These are phyloP conservation scores for Chaenogobius annularis DNA, from an alignment of 2,113 vertebrate genomes.

Conservation along the genomic window DNA sequence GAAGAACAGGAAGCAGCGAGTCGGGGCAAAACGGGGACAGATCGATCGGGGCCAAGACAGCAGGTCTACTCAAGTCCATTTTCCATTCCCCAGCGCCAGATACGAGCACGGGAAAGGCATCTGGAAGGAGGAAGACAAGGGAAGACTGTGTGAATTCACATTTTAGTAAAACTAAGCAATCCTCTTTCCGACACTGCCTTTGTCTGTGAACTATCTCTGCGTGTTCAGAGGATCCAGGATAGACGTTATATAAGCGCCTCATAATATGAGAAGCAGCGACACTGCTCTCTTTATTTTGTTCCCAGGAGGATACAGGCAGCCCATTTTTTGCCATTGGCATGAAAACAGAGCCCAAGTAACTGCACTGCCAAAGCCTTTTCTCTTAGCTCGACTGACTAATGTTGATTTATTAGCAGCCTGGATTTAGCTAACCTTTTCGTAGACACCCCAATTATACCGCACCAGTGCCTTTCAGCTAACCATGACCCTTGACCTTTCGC, in stretches of 20 bases:
- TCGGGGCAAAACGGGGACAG: conserved; percentile 36
- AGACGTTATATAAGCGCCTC: conserved; percentile 34
- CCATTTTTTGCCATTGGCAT: conserved; percentile 28
- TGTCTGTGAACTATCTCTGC: conserved; percentile 9
- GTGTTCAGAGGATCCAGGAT: conserved; percentile 14
- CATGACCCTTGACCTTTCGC: conserved; percentile 20
- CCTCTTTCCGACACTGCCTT: not conserved
- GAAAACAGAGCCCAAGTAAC: conserved; percentile 49
- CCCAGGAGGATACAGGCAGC: conserved; percentile 27
- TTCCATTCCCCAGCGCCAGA: conserved; percentile 60
- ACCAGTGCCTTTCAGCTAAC: conserved; percentile 9
- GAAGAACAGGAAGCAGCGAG: conserved; percentile 18
- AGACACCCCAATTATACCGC: not conserved
- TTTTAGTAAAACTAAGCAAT: not conserved
- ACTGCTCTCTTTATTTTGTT: conserved; percentile 21
- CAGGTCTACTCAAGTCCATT: conserved; percentile 54
- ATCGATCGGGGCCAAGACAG: conserved; percentile 49
- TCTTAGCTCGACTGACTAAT: conserved; percentile 10
- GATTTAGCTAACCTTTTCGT: conserved; percentile 29
- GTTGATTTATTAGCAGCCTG: conserved; percentile 12
- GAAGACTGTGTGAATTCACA: not conserved
- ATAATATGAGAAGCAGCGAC: conserved; percentile 32
- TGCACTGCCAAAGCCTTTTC: conserved; percentile 7
- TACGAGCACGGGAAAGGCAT: conserved; percentile 10
- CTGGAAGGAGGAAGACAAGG: conserved; percentile 7